Conservation (phyloP, 2,113 vertebrate genomes). For the Trematocara unimaculatum region DNA sequence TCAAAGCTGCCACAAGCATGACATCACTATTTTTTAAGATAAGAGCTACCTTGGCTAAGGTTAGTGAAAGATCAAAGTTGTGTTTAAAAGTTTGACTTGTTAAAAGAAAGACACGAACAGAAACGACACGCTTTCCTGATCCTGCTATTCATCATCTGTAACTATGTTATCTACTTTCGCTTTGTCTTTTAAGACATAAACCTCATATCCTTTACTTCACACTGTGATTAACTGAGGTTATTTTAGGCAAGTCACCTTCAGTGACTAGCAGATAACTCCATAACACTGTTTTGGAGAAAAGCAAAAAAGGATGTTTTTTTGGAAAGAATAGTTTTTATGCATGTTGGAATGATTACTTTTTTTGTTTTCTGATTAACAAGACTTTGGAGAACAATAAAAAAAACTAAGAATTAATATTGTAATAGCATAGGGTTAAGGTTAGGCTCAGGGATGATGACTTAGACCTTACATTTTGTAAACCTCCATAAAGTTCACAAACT, state of each 20-base stretch:
- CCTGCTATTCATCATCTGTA: neutral
- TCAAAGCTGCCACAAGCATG: neutral
- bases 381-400: neutral
- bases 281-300: neutral
- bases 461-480: neutral
- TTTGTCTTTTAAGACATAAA: neutral
- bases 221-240: neutral
- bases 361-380: neutral
- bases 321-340: neutral
- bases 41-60: neutral
- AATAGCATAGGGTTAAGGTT: neutral
- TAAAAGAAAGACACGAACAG: neutral
- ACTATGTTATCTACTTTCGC: neutral
- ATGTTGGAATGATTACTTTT: neutral
- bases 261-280: neutral
- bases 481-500: neutral
- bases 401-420: neutral
- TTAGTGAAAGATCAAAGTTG: neutral
- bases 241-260: neutral
- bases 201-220: neutral
- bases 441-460: neutral
- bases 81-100: neutral
- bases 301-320: neutral
- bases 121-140: neutral
- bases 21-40: neutral